phyloP scores from a whole-genome alignment of 2,113 vertebrate genomes.

The Chaenogobius annularis region DNA sequence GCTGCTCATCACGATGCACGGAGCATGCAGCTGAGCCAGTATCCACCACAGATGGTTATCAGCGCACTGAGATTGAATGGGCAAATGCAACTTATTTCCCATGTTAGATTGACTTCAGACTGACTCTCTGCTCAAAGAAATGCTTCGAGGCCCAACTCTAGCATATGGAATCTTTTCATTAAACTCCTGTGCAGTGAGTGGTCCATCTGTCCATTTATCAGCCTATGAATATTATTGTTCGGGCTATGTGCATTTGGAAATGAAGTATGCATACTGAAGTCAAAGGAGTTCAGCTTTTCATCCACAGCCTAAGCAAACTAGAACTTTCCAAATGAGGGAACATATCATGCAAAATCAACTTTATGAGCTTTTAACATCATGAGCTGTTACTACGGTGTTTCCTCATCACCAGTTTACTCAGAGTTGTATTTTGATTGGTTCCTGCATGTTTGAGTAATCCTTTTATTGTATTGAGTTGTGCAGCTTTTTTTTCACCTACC shows the following conservation, averaged over 20 bases:
- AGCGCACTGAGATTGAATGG: constrained; percentile 56
- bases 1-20: constrained; percentile 59
- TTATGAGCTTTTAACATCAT: too few species aligned
- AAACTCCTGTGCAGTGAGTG: background rate
- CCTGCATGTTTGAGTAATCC: too few species aligned
- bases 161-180: constrained; percentile 6
- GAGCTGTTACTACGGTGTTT: too few species aligned
- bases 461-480: too few species aligned
- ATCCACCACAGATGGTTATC: constrained; percentile 69
- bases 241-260: constrained; percentile 14
- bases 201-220: background rate
- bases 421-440: too few species aligned
- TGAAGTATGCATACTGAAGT: constrained; percentile 16
- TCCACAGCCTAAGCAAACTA: too few species aligned
- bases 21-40: constrained; percentile 42
- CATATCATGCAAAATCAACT: too few species aligned
- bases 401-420: too few species aligned
- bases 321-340: too few species aligned
- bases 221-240: background rate
- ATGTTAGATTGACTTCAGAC: constrained; percentile 28
- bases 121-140: constrained; percentile 25
- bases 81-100: constrained; percentile 50
- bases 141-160: constrained; percentile 14
- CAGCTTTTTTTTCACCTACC: too few species aligned
- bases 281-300: constrained; percentile 10